These are phyloP conservation scores for Ichneumon xanthorius DNA, from an alignment of 2,888 invertebrate species.

Conservation along the genomic window DNA sequence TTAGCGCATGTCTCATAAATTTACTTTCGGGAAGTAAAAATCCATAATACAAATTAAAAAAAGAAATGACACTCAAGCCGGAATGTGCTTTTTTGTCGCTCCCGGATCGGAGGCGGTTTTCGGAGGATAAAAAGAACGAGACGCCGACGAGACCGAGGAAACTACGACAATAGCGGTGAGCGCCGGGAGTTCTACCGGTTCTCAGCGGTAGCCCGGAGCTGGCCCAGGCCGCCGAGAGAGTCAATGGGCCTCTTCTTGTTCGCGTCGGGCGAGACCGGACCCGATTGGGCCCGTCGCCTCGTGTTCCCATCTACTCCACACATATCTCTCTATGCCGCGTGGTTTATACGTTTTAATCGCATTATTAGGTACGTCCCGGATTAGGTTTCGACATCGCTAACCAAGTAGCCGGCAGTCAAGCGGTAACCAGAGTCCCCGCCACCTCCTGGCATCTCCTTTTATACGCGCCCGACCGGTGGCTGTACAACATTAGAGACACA, in stretches of 20 bases:
- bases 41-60: not conserved
- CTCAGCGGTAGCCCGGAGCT: conserved; percentile 16
- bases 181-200: conserved; percentile 7
- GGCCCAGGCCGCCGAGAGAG: not conserved
- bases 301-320: conserved; percentile 14
- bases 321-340: conserved; percentile 37
- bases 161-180: conserved; percentile 3
- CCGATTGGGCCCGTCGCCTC: conserved; percentile 31
- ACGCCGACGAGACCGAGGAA: not conserved
- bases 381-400: conserved; percentile 61
- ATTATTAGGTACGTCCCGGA: conserved; percentile 64
- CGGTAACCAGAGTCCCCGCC: conserved; percentile 22
- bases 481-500: not conserved
- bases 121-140: not conserved
- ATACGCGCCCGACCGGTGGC: not conserved
- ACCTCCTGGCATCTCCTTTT: not conserved
- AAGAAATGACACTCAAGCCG: not conserved
- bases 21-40: not conserved
- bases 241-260: conserved; percentile 14
- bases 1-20: not conserved
- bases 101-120: not conserved
- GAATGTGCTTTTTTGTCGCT: not conserved
- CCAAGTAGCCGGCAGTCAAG: conserved; percentile 16
- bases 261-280: conserved; percentile 30
- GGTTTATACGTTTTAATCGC: conserved; percentile 71